Evolutionary conservation across 2,888 invertebrate species (phyloP).

Genomic region (Calameuta pallipes): DNA sequence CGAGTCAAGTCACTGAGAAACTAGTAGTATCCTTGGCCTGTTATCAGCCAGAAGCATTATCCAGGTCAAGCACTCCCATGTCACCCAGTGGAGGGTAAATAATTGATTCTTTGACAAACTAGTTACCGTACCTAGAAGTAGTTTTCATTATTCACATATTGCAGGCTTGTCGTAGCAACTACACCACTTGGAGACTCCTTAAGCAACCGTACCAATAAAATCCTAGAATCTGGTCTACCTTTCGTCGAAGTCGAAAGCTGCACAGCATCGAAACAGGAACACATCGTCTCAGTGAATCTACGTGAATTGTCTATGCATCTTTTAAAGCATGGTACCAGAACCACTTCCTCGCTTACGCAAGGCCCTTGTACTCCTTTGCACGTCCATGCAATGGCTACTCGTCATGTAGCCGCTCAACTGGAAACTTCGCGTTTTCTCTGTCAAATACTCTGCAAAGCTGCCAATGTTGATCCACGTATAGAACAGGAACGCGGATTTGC

Average conservation of each 20-base stretch:
- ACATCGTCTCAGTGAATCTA: conserved; percentile 87
- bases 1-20: conserved; percentile 80
- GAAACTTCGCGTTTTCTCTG: conserved; percentile 84
- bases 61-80: conserved; percentile 86
- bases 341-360: conserved; percentile 35
- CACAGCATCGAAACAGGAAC: conserved; percentile 89
- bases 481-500: conserved; percentile 82
- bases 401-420: conserved; percentile 84
- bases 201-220: conserved; percentile 54
- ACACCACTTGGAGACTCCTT: conserved; percentile 58
- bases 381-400: conserved; percentile 84
- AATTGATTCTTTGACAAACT: background rate
- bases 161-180: conserved; percentile 49
- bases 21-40: conserved; percentile 83
- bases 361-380: conserved; percentile 73
- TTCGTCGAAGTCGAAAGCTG: conserved; percentile 87
- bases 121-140: background rate
- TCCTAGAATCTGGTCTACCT: conserved; percentile 70
- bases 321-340: conserved; percentile 72
- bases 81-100: conserved; percentile 76
- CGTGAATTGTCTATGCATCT: conserved; percentile 88
- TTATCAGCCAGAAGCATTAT: conserved; percentile 88
- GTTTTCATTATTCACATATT: background rate
- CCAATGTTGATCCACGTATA: conserved; percentile 75
- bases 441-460: conserved; percentile 78